Evolutionary conservation across 2,113 vertebrate species (phyloP).

Genomic region (Siniperca knerii): DNA sequence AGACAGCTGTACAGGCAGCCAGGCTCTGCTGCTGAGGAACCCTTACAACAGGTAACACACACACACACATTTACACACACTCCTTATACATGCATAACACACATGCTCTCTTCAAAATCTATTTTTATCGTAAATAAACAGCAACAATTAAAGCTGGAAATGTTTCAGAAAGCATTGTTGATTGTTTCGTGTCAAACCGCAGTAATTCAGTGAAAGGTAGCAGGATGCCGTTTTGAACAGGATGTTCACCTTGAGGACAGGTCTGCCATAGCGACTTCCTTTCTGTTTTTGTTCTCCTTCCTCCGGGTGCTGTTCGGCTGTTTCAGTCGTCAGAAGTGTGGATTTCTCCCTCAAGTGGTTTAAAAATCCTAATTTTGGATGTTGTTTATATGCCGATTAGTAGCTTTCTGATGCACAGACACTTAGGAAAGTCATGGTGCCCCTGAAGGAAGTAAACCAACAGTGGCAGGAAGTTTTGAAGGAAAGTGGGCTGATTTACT

Average conservation of each 20-base stretch:
- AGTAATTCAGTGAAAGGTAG: constrained; percentile 41
- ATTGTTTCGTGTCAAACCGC: constrained; percentile 26
- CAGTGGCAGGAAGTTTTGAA: constrained; percentile 56
- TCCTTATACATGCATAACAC: not conserved
- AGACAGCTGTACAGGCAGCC: constrained; percentile 94
- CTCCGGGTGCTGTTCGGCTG: not conserved
- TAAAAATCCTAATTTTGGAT: not conserved
- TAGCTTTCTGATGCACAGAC: not conserved
- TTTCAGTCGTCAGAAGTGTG: not conserved
- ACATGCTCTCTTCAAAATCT: constrained; percentile 24
- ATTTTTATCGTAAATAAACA: constrained; percentile 34
- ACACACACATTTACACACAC: constrained; percentile 4
- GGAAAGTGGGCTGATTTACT: constrained; percentile 22
- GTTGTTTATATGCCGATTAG: not conserved
- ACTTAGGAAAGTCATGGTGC: constrained; percentile 48
- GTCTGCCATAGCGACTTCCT: constrained; percentile 57
- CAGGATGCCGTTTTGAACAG: constrained; percentile 71
- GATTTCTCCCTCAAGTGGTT: not conserved
- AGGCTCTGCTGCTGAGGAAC: constrained; percentile 95
- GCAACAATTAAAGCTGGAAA: constrained; percentile 21
- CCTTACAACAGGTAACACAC: constrained; percentile 95
- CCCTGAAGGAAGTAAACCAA: constrained; percentile 42
- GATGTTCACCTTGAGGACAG: constrained; percentile 74
- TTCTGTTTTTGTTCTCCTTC: constrained; percentile 30
- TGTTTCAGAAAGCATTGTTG: constrained; percentile 57